Base-by-base conservation (phyloP, 2,888 invertebrate genomes). In the Eristalinus sepulchralis region DNA sequence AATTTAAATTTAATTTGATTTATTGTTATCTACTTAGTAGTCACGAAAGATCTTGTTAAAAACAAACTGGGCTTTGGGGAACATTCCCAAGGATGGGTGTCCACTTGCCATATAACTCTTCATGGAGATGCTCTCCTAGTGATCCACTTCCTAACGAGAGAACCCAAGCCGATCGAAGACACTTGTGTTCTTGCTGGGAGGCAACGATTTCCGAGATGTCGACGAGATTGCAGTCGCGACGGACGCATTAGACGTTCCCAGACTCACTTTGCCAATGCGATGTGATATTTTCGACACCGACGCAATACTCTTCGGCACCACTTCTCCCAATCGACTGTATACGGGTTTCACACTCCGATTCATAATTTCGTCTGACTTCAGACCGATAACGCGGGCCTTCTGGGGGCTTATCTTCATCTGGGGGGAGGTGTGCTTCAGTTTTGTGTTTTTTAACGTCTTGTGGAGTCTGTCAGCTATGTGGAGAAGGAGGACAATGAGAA, bases 141-240 rank as follows among this genome's bases (percentile, higher is more conserved):
- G 17, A 9, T 17, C 11, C 22, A 57, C 4, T 24, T 39, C 33
- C 24, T 75, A 81, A 63, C 63, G 68, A 3, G 75, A 90, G 70
- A 90, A 91, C 6, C 92, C 92, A 33, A 92, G 89, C 17, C 92
- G 91, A 88, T 92, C 91, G 60, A 92, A 92, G 24, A 92, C 92
- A 70, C 82, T 82, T 0, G 91, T 90, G 8, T 53, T 34, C 83
- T 89, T 59, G 73, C 17, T 59, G 84, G 79, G 68, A 3, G 53
- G 5, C 11, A 47, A 10, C 10, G 73, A 33, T 31, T 68, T 81
- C 10, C 75, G 55, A 0, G 63, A 6, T 2, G 27, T 27, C 9
- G 47, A 34, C 27, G 75, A 27, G 36, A 20, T 20, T 8, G 33
- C 27, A n/a, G 27, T 8, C 4, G 57, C 71, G 0, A 27, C 24